A percentile compares a stretch with the other conserved stretches of the same genome.
Conservation (phyloP, 2,113 vertebrate genomes). For the Trematocara variabile region DNA sequence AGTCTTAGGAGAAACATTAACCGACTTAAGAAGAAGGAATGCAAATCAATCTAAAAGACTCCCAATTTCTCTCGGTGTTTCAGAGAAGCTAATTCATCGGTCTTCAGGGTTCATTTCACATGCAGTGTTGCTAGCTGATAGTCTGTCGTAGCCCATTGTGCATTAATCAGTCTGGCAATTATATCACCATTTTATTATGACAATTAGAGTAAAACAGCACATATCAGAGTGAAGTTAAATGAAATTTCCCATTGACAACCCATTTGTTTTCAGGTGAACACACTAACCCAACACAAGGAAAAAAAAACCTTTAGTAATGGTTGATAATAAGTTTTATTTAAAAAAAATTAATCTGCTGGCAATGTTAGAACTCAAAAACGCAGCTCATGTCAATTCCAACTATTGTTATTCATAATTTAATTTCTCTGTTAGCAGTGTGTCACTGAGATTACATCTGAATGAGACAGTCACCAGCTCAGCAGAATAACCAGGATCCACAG, state of each 20-base stretch:
- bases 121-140: background rate
- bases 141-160: background rate
- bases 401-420: background rate
- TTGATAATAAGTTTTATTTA: background rate
- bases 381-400: background rate
- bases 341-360: background rate
- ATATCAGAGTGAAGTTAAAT: background rate
- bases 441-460: conserved; percentile 13
- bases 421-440: conserved; percentile 4
- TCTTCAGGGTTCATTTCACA: background rate
- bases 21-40: background rate
- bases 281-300: background rate
- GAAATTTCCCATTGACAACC: background rate
- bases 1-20: background rate
- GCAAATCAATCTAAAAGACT: background rate
- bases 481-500: background rate
- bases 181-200: background rate
- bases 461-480: background rate
- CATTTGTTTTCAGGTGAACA: background rate
- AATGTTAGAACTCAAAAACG: background rate
- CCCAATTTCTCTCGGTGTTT: background rate
- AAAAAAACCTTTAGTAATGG: background rate
- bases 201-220: background rate
- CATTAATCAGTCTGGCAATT: background rate
- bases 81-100: background rate